Base-by-base conservation (phyloP, 2,113 vertebrate species). In the Alouatta palliata region DNA sequence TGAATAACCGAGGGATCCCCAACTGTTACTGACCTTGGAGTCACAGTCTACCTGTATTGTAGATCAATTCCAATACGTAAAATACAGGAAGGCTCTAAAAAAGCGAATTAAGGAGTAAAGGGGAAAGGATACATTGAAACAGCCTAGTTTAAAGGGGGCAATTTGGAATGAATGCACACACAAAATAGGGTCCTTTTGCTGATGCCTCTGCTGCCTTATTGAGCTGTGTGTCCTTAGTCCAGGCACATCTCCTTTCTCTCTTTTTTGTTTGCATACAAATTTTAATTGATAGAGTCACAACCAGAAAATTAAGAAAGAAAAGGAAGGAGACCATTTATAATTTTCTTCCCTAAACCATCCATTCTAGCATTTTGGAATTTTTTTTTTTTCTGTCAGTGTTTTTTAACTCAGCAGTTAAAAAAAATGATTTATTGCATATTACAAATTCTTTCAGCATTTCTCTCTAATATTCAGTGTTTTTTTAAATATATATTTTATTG, bases 61-160 rank as follows among this genome's bases (percentile, higher is more conserved):
- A 96, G 97, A 97, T 92, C 92, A 98, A 96, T 98, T 87, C 91
- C 91, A 98, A 98, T 98, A 97, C 90, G 96, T 98, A 97, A 97
- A 97, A 98, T 96, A 87, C 45, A 92, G 94, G 95, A 97, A 98
- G 96, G 97, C 96, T n/a, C 73, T 58, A 75, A 64, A 66, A 54
- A 40, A 68, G 56, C 3, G 30, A 23, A 40, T 2, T 79, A 81
- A 95, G 94, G 97, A 93, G 92, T 91, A 84, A 61, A 21, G 21
- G 85, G 70, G 87, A 90, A 43, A 13, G 87, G 19, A 64, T 37
- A 49, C 92, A 97, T 87, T 92, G 96, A 96, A 79, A 96, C 95
- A 95, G 79, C 84, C 70, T 91, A 58, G 86, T 91, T 73, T 85
- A 96, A 96, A 93, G 87, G 88, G 94, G 73, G 37, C 32, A 95